Conservation (phyloP, 2,113 vertebrate genomes). For the Kryptolebias marmoratus region DNA sequence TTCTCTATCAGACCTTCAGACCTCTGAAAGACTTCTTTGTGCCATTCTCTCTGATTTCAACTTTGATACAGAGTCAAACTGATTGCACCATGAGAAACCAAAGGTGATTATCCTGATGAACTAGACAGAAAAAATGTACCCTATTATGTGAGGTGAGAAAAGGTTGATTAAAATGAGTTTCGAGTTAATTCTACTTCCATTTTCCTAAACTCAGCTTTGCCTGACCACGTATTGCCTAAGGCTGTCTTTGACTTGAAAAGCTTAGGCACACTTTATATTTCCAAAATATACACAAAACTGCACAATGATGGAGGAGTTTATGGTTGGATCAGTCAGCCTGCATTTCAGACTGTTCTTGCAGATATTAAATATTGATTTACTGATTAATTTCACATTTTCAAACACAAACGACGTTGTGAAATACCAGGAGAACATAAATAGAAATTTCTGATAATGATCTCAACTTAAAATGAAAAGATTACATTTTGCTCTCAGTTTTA, state of each 20-base stretch:
- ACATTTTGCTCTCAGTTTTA: too few species aligned
- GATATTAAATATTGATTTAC: constrained; percentile 19
- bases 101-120: constrained; percentile 75
- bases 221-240: background rate
- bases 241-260: constrained; percentile 15
- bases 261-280: constrained; percentile 28
- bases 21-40: constrained; percentile 68
- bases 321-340: constrained; percentile 10
- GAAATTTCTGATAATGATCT: too few species aligned
- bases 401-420: background rate
- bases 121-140: constrained; percentile 64
- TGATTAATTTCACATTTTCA: background rate
- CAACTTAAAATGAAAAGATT: too few species aligned
- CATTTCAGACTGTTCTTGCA: background rate
- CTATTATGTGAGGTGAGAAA: constrained; percentile 61
- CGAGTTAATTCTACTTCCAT: constrained; percentile 48
- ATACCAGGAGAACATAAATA: too few species aligned
- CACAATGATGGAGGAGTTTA: constrained; percentile 6
- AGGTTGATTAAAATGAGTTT: constrained; percentile 71
- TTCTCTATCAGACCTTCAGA: constrained; percentile 50
- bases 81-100: constrained; percentile 62
- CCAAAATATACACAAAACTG: constrained; percentile 19
- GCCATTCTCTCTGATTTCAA: constrained; percentile 47
- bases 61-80: constrained; percentile 67
- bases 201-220: constrained; percentile 6